phyloP scores from a whole-genome alignment of 2,797 vertebrate species.

The Rhinogobio ventralis region DNA sequence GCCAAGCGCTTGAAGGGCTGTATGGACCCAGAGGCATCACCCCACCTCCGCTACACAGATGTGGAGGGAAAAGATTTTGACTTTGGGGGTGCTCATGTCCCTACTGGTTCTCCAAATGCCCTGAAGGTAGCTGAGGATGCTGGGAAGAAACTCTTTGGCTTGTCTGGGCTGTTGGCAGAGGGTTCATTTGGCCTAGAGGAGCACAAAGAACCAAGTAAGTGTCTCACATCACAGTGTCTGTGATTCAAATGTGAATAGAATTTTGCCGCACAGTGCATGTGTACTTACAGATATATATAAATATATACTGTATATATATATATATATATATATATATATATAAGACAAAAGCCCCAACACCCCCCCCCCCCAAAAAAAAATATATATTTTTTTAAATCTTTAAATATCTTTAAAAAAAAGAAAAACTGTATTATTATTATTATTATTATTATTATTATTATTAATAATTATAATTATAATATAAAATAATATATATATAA shows the following conservation, averaged over 20 bases:
- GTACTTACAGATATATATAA: background rate
- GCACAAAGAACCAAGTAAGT: conserved; percentile 96
- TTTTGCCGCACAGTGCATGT: background rate
- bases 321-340: too few relatives aligned
- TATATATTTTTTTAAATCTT: too few relatives aligned
- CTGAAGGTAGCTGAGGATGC: conserved; percentile 91
- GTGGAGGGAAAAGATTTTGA: conserved; percentile 96
- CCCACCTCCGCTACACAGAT: conserved; percentile 91
- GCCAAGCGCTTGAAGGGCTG: conserved; percentile 97
- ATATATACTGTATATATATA: too few relatives aligned
- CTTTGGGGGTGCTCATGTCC: conserved; percentile 85
- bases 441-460: background rate
- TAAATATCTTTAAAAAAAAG: too few relatives aligned
- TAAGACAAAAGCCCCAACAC: too few relatives aligned
- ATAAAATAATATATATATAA: too few relatives aligned
- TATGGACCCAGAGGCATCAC: conserved; percentile 82
- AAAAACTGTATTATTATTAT: too few relatives aligned
- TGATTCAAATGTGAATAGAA: background rate
- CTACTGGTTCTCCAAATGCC: conserved; percentile 85
- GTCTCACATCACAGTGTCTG: conserved; percentile 50
- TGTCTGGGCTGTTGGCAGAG: conserved; percentile 96
- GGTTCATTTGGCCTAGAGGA: conserved; percentile 93
- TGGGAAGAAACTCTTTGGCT: conserved; percentile 95
- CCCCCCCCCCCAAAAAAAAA: too few relatives aligned
- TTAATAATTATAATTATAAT: too few relatives aligned